These are phyloP conservation scores for Scalopus aquaticus DNA, from an alignment of 2,113 vertebrate genomes.

Conservation along the genomic window DNA sequence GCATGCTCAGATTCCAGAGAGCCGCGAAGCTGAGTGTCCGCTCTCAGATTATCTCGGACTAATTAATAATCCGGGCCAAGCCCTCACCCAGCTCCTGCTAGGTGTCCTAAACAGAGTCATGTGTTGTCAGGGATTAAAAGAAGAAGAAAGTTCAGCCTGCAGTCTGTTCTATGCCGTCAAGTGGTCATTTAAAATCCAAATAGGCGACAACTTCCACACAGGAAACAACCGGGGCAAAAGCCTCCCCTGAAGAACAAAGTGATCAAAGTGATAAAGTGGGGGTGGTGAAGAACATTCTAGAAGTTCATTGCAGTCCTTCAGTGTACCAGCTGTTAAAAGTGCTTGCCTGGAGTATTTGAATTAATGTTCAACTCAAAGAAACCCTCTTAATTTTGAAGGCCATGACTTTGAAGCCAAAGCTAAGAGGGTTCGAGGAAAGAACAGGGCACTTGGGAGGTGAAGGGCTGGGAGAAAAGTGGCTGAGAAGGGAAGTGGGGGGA, in stretches of 20 bases:
- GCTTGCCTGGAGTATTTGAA: conserved; percentile 59
- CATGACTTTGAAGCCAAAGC: conserved; percentile 5
- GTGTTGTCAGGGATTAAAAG: background rate
- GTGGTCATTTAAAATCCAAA: background rate
- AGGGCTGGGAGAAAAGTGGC: background rate
- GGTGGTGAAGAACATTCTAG: conserved; percentile 40
- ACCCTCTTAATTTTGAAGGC: background rate
- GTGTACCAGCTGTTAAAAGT: background rate
- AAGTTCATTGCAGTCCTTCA: background rate
- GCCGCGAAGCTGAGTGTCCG: background rate
- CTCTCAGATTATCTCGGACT: background rate
- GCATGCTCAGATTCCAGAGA: background rate
- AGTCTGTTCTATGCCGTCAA: background rate
- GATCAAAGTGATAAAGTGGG: background rate
- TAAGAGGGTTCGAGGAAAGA: background rate
- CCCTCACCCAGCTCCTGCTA: background rate
- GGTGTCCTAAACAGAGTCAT: background rate
- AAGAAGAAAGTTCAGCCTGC: background rate
- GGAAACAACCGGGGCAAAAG: conserved; percentile 15
- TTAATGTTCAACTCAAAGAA: conserved; percentile 39
- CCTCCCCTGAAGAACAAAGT: conserved; percentile 13
- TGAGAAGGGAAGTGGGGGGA: background rate
- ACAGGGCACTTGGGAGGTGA: background rate
- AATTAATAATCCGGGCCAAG: background rate
- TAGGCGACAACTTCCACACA: background rate